Evolutionary conservation across 2,888 invertebrate genomes (phyloP).

Genomic region (Apamea crenata): DNA sequence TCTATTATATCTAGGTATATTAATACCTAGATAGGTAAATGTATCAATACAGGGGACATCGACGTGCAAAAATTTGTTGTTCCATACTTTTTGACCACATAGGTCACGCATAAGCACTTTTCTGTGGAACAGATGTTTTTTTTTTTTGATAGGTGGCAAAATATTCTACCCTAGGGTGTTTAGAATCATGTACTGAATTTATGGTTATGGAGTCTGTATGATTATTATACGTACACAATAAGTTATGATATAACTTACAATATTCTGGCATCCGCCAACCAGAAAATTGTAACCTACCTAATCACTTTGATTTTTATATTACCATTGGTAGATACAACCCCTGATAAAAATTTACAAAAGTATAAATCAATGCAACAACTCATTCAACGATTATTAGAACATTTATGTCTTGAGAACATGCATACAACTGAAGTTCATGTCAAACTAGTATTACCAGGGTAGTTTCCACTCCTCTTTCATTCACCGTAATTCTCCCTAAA

Average conservation of each 20-base stretch:
- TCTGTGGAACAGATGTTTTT: not conserved
- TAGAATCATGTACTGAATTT: not conserved
- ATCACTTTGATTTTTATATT: slow-evolving; percentile 8
- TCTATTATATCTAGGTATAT: too few relatives aligned
- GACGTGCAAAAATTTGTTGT: not conserved
- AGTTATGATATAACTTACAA: not conserved
- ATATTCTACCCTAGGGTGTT: not conserved
- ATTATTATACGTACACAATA: not conserved
- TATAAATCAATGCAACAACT: slow-evolving; percentile 64
- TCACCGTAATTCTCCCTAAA: slow-evolving; percentile 48
- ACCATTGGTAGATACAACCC: slow-evolving; percentile 18
- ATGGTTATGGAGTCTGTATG: not conserved
- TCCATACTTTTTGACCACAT: not conserved
- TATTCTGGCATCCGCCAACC: not conserved
- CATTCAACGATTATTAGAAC: slow-evolving; percentile 55
- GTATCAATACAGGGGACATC: not conserved
- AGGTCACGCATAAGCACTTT: not conserved
- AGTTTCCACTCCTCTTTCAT: slow-evolving; percentile 56
- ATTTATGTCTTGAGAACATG: slow-evolving; percentile 59
- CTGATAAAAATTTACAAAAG: slow-evolving; percentile 30
- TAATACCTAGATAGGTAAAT: too few relatives aligned
- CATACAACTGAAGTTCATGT: slow-evolving; percentile 57
- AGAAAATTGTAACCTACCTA: not conserved
- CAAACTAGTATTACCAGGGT: slow-evolving; percentile 52
- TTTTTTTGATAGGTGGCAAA: not conserved